These are phyloP conservation scores for Meloidogyne chitwoodi DNA, from an alignment of 1,140 invertebrate species.

Conservation along the genomic window DNA sequence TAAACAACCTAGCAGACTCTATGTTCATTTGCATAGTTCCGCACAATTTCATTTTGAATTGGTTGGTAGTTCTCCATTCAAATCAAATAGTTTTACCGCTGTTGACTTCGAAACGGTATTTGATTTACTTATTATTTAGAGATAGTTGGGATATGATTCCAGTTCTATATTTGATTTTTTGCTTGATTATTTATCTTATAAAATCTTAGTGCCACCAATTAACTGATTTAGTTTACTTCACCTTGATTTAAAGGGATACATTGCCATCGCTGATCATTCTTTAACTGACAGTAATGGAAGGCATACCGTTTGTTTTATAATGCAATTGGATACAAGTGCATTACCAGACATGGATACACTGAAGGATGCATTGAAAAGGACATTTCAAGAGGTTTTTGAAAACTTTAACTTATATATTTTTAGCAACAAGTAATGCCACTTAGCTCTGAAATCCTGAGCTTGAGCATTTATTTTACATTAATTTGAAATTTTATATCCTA, in stretches of 20 bases:
- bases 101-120: slow-evolving; percentile 55
- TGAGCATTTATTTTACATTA: neutral
- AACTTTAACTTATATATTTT: no score
- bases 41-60: slow-evolving; percentile 54
- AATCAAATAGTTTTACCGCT: slow-evolving; percentile 59
- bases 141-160: no score
- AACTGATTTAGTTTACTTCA: no score
- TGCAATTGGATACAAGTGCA: slow-evolving; percentile 50
- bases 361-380: slow-evolving; percentile 38
- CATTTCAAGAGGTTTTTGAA: slow-evolving; percentile 37
- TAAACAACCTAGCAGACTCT: slow-evolving; percentile 46
- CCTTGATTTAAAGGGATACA: slow-evolving; percentile 43
- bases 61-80: slow-evolving; percentile 54
- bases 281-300: slow-evolving; percentile 48
- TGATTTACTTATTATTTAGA: neutral
- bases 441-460: neutral
- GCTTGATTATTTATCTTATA: no score
- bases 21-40: slow-evolving; percentile 40
- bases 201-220: no score
- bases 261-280: slow-evolving; percentile 56
- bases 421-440: no score
- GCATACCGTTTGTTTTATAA: slow-evolving; percentile 54
- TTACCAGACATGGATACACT: slow-evolving; percentile 39
- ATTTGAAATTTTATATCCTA: no score
- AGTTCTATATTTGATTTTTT: no score